phyloP scores from a whole-genome alignment of 2,797 vertebrate genomes.

The Leontopithecus rosalia region DNA sequence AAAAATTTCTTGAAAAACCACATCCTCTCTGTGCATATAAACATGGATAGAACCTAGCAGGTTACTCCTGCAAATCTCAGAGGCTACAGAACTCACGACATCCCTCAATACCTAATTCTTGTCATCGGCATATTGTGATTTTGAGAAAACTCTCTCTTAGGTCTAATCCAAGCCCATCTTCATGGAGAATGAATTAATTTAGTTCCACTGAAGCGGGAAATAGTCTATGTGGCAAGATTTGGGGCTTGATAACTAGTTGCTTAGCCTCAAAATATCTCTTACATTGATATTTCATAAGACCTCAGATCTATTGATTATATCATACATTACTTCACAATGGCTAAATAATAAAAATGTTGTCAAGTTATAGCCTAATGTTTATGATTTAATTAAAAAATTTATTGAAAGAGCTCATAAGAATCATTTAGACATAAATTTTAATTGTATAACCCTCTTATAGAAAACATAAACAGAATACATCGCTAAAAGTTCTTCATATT shows the following conservation, averaged over 20 bases:
- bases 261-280: not conserved
- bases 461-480: not conserved
- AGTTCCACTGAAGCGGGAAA: not conserved
- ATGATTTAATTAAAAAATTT: not conserved
- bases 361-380: not conserved
- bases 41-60: not conserved
- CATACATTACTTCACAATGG: not conserved
- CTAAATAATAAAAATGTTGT: not conserved
- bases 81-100: not conserved
- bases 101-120: not conserved
- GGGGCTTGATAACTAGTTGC: not conserved
- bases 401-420: not conserved
- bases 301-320: not conserved
- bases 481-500: not conserved
- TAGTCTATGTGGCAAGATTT: not conserved
- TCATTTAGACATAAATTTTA: not conserved
- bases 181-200: not conserved
- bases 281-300: not conserved
- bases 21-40: not conserved
- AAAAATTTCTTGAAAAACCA: not conserved
- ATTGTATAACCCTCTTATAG: not conserved
- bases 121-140: not conserved
- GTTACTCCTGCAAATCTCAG: not conserved
- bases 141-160: not conserved
- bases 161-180: not conserved